Conservation (phyloP, 92 coral and sea anemone species). For the Galaxea fascicularis region DNA sequence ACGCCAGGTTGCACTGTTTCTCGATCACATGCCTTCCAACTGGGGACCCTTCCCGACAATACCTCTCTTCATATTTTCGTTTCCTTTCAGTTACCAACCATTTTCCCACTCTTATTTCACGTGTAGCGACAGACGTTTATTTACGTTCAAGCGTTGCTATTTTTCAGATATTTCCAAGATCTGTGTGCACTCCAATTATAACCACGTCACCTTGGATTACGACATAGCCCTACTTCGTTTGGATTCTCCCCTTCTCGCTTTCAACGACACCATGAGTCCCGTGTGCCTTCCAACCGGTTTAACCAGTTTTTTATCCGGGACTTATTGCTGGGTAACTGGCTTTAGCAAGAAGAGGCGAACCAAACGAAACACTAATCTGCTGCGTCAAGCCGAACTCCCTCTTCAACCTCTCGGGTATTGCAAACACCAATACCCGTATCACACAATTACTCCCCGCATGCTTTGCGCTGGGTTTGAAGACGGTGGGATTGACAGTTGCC, state of each 20-base stretch:
- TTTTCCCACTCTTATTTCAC: too few species aligned
- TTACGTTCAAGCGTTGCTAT: too few species aligned
- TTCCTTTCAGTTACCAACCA: too few species aligned
- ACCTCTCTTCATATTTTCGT: too few species aligned
- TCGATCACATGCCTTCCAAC: too few species aligned
- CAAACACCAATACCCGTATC: constrained; percentile 59
- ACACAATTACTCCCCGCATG: constrained; percentile 62
- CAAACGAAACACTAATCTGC: constrained; percentile 52
- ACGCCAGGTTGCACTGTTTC: too few species aligned
- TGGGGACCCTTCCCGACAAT: too few species aligned
- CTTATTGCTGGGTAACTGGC: constrained; percentile 42
- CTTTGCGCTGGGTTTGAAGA: constrained; percentile 81
- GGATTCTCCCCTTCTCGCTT: constrained; percentile 49
- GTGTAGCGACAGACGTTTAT: too few species aligned
- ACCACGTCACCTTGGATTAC: constrained; percentile 61
- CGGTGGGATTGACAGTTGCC: constrained; percentile 79
- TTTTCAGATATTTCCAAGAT: constrained; percentile 78
- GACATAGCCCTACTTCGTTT: constrained; percentile 77
- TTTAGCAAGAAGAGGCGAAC: constrained; percentile 32
- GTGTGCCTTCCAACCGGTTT: constrained; percentile 64
- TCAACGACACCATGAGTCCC: constrained; percentile 69
- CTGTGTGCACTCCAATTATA: constrained; percentile 74
- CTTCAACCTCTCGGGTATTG: constrained; percentile 57
- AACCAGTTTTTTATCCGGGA: constrained; percentile 38
- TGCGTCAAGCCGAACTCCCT: constrained; percentile 75